Percentiles rank a stretch among this genome's conserved stretches.
Evolutionary conservation across 1,140 invertebrate species (phyloP).

Genomic region (Drosophila littoralis): DNA sequence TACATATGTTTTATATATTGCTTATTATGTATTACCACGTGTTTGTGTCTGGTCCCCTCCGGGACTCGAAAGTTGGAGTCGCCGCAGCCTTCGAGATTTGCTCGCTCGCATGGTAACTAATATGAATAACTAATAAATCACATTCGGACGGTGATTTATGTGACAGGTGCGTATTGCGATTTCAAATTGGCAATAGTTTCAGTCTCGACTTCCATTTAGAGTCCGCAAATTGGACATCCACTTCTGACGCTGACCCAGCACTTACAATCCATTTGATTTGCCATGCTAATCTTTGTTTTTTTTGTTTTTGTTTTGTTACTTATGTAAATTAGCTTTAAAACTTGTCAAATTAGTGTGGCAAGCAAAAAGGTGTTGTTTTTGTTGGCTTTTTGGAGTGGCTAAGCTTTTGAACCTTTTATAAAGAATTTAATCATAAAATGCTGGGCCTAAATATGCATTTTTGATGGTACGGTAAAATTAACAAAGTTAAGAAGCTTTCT

Average conservation of each 20-base stretch:
- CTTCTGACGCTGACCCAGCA: slow-evolving; percentile 30
- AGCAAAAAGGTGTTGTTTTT: slow-evolving; percentile 17
- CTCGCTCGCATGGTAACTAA: slow-evolving; percentile 61
- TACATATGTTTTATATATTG: slow-evolving; percentile 75
- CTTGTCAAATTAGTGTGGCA: slow-evolving; percentile 56
- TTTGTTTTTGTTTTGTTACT: slow-evolving; percentile 20
- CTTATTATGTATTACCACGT: slow-evolving; percentile 79
- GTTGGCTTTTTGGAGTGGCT: slow-evolving; percentile 4
- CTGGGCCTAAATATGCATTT: not conserved
- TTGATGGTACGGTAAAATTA: not conserved
- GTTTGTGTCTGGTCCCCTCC: slow-evolving; percentile 55
- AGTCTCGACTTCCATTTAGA: slow-evolving; percentile 58
- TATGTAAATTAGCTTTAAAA: slow-evolving; percentile 59
- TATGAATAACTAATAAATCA: slow-evolving; percentile 83
- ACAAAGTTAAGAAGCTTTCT: too few relatives aligned
- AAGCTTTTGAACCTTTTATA: slow-evolving; percentile 13
- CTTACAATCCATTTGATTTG: slow-evolving; percentile 28
- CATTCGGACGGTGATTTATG: slow-evolving; percentile 78
- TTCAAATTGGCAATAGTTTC: slow-evolving; percentile 80
- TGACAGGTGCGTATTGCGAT: slow-evolving; percentile 82
- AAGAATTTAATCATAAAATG: not conserved
- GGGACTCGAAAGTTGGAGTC: slow-evolving; percentile 46
- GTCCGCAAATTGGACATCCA: slow-evolving; percentile 66
- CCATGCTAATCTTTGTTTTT: slow-evolving; percentile 53
- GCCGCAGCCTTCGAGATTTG: slow-evolving; percentile 40